Conservation (phyloP, 1,140 invertebrate species). For the Cydia splendana region DNA sequence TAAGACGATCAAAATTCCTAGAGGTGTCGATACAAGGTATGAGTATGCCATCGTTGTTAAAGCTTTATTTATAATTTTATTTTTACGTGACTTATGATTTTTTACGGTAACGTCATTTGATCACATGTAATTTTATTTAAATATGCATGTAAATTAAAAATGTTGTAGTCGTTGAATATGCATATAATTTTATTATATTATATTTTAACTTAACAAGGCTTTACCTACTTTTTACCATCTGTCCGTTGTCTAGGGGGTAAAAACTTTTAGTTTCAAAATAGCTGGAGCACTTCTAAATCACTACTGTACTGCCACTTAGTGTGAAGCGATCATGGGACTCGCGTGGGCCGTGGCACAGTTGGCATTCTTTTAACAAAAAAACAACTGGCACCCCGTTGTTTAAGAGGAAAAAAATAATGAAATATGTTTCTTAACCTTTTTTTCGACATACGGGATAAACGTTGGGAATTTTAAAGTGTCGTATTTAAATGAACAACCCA, state of each 20-base stretch:
- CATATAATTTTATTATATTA: not conserved
- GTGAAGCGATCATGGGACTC: constrained; percentile 68
- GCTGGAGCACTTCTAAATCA: constrained; percentile 60
- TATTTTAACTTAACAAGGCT: not conserved
- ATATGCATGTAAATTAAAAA: not conserved
- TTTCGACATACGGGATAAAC: constrained; percentile 73
- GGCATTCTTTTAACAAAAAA: constrained; percentile 69
- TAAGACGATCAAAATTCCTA: constrained; percentile 75
- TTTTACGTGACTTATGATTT: constrained; percentile 30
- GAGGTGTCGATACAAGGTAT: constrained; percentile 75
- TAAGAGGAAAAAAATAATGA: constrained; percentile 76
- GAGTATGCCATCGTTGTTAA: constrained; percentile 60
- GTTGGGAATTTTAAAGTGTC: constrained; percentile 67
- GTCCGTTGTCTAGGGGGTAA: constrained; percentile 1
- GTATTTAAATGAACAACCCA: constrained; percentile 61
- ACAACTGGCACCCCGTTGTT: constrained; percentile 74
- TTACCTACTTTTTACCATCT: not conserved
- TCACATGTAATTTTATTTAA: not conserved
- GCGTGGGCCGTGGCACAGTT: constrained; percentile 64
- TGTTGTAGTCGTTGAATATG: not conserved
- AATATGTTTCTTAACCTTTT: constrained; percentile 72
- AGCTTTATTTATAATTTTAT: constrained; percentile 53
- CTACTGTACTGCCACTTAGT: constrained; percentile 73
- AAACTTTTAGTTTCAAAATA: constrained; percentile 53
- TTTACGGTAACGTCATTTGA: not conserved